phyloP scores from a whole-genome alignment of 1,140 invertebrate species.

The Melanaphis sacchari region DNA sequence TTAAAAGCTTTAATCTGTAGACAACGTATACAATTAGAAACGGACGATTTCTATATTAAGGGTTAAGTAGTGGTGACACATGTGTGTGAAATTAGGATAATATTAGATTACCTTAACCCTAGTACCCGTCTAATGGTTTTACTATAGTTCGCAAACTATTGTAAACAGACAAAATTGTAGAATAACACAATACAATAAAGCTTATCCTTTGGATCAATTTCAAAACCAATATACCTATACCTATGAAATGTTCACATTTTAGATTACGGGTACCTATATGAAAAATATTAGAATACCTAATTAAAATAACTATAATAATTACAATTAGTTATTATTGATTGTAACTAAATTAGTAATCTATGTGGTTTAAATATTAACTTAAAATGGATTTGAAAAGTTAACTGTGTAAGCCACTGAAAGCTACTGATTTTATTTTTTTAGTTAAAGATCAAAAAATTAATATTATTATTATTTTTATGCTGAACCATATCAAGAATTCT shows the following conservation, averaged over 20 bases:
- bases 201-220: background rate
- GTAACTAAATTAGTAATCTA: rapidly evolving
- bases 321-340: too few species aligned
- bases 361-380: too few species aligned
- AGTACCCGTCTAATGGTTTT: conserved; percentile 1
- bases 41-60: background rate
- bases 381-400: too few species aligned
- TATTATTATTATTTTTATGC: background rate
- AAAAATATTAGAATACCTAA: too few species aligned
- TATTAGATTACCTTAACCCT: background rate
- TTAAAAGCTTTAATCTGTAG: background rate
- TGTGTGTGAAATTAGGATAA: background rate
- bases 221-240: background rate
- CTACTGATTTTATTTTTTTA: background rate
- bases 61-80: background rate
- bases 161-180: background rate
- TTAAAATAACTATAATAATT: too few species aligned
- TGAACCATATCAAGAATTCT: background rate
- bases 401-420: too few species aligned
- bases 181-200: background rate
- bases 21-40: background rate
- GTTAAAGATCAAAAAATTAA: background rate
- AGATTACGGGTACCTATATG: background rate
- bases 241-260: background rate
- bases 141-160: background rate